A percentile compares a stretch with the other conserved stretches of the same genome.
These are phyloP conservation scores for Hypotaenidia philippensis DNA, from an alignment of 2,797 vertebrate species.

Conservation along the genomic window DNA sequence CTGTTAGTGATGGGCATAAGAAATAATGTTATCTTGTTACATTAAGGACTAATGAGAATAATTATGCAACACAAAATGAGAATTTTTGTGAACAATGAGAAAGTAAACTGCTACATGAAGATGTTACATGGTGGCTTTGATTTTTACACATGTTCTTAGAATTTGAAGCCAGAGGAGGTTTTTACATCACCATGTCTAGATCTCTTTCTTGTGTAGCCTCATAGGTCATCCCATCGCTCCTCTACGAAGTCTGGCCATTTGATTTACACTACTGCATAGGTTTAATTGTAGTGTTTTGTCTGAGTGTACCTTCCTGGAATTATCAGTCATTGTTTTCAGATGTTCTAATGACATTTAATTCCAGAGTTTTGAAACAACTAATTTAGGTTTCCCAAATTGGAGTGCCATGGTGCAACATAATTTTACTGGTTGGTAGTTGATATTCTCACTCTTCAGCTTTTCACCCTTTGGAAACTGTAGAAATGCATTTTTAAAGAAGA, in stretches of 20 bases:
- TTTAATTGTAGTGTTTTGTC: neutral
- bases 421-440: neutral
- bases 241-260: neutral
- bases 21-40: conserved; percentile 21
- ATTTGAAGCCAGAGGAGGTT: neutral
- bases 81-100: conserved; percentile 2
- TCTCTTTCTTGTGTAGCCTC: neutral
- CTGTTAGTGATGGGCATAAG: neutral
- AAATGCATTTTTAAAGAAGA: conserved; percentile 43
- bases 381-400: conserved; percentile 37
- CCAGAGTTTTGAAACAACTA: conserved; percentile 8
- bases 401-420: neutral
- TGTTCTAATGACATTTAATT: conserved; percentile 49
- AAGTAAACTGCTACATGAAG: neutral
- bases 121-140: neutral
- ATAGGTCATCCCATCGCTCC: neutral
- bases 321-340: conserved; percentile 27
- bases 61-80: conserved; percentile 8
- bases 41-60: neutral
- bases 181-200: neutral
- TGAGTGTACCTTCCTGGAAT: neutral
- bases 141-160: neutral
- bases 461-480: conserved; percentile 11
- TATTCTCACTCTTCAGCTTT: conserved; percentile 1
- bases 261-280: neutral